Conservation (phyloP, 2,113 vertebrate genomes). For the Neopipo cinnamomea region DNA sequence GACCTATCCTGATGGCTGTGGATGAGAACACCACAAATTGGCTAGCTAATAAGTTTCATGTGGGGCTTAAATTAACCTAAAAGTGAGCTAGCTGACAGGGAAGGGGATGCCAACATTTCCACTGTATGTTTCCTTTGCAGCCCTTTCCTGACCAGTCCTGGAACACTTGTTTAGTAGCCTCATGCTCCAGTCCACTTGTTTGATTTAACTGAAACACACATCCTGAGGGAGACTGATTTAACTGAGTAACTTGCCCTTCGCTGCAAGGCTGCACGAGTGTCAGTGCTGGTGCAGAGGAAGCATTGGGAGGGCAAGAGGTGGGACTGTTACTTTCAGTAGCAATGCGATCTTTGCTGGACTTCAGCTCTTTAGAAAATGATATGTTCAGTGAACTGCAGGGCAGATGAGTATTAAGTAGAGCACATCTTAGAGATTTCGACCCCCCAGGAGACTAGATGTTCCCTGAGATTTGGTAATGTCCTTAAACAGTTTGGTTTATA, state of each 20-base stretch:
- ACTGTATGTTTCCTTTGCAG: not conserved
- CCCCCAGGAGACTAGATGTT: not conserved
- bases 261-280: not conserved
- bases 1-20: not conserved
- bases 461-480: not conserved
- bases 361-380: not conserved
- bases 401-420: not conserved
- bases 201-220: not conserved
- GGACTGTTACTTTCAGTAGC: not conserved
- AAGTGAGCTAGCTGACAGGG: not conserved
- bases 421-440: not conserved
- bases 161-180: not conserved
- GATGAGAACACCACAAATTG: not conserved
- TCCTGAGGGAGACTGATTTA: not conserved
- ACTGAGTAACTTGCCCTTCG: not conserved
- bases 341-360: not conserved
- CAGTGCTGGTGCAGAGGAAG: not conserved
- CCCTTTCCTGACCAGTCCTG: not conserved
- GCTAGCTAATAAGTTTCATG: not conserved
- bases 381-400: accelerated
- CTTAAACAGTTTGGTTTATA: not conserved
- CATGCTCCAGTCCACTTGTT: not conserved
- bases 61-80: not conserved
- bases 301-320: not conserved
- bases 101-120: not conserved